Conservation (phyloP, 1,140 invertebrate species). For the Caerostris darwini region DNA sequence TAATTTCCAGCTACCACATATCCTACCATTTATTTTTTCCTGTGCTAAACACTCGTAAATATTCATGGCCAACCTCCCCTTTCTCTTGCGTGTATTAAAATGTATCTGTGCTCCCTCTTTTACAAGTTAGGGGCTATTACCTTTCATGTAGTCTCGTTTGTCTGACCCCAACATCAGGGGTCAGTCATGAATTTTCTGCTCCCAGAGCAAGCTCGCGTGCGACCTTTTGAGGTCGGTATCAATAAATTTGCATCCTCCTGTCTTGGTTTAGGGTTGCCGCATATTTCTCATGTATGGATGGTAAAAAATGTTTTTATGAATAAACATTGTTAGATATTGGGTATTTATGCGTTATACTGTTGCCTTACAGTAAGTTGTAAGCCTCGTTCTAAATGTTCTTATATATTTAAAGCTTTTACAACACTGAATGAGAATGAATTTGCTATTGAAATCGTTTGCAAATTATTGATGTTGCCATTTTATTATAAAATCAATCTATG, state of each 20-base stretch:
- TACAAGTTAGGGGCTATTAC: background rate
- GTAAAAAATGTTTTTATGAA: too few species aligned
- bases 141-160: background rate
- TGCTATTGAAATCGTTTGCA: too few species aligned
- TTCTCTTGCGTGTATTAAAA: background rate
- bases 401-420: too few species aligned
- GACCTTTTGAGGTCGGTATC: background rate
- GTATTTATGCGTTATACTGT: too few species aligned
- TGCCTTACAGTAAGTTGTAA: too few species aligned
- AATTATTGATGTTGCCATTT: too few species aligned
- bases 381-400: too few species aligned
- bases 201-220: background rate
- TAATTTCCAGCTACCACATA: background rate
- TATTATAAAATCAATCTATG: too few species aligned
- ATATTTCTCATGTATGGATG: background rate
- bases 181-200: slow-evolving; percentile 3
- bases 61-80: background rate
- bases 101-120: background rate
- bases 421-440: too few species aligned
- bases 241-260: background rate
- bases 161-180: background rate
- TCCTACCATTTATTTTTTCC: background rate
- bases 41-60: background rate
- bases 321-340: too few species aligned
- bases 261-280: background rate